Base-by-base conservation (phyloP, 2,797 vertebrate genomes). In the Helostoma temminkii region DNA sequence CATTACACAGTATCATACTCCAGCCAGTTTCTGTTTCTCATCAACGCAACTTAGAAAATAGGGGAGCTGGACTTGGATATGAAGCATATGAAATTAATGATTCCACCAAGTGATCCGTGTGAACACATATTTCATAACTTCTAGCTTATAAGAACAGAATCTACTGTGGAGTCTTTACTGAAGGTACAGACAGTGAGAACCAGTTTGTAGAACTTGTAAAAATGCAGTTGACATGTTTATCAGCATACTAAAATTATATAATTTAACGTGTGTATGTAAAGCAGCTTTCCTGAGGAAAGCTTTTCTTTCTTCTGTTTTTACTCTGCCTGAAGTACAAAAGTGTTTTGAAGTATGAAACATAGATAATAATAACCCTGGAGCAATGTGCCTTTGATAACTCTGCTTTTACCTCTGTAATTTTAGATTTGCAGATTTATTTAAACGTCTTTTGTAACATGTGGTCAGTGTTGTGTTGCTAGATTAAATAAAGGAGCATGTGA, bases 381-480 rank as follows among this genome's bases (percentile, higher is more conserved):
- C 86, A 84, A 87, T 78, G 82, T 90, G 83, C 86, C 85, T 89
- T 85, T 70, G 84, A 86, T 86, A 84, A 76, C 80, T 83, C 64
- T 88, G 71, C 88, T 87, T 89, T 90, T 91, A 92, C 91, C 90
- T 93, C 89, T 85, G 89, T 76, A 69, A 80, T 54, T 89, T 55
- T 87, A 80, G 71, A 88, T 88, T 91, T 89, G 74, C 80, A 65
- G 85, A 90, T 92, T 91, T 93, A 92, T 92, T 93, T 93, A 91
- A 89, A 90, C 78, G 36, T 88, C 64, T 75, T 89, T 89, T 90
- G 81, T 91, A 92, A 87, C 84, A 80, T 88, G 76, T 88, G 87
- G 83, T 90, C 81, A 82, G 64, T 81, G 84, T 84, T 78, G 86
- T 90, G 83, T 89, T 87, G 80, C 78, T 83, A 80, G 82, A 67